These are phyloP conservation scores for Pteromalus puparum DNA, from an alignment of 1,140 invertebrate genomes.

Conservation along the genomic window DNA sequence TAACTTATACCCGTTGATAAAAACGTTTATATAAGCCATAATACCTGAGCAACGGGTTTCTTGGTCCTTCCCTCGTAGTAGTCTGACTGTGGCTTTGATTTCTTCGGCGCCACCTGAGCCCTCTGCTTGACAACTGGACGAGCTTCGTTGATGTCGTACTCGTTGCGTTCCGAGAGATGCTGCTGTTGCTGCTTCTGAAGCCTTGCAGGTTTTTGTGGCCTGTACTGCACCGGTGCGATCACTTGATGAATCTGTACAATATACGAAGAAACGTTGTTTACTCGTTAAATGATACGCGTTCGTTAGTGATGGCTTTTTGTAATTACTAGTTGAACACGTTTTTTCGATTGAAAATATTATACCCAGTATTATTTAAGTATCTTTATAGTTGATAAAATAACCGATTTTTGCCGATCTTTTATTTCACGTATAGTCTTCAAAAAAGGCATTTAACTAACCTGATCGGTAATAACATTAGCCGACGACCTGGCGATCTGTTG, in stretches of 20 bases:
- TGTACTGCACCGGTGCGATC: slow-evolving; percentile 62
- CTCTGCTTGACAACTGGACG: slow-evolving; percentile 54
- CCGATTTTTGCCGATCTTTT: not conserved
- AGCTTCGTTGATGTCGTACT: slow-evolving; percentile 58
- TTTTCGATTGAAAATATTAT: no score
- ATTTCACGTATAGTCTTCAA: not conserved
- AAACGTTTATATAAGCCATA: not conserved
- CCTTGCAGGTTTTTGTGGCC: slow-evolving; percentile 56
- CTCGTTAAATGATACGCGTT: no score
- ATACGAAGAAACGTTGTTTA: not conserved
- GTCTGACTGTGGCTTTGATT: slow-evolving; percentile 54
- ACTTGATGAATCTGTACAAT: slow-evolving; percentile 49
- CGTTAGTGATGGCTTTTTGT: no score
- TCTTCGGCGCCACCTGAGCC: slow-evolving; percentile 55
- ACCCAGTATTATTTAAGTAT: no score
- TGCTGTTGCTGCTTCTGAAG: slow-evolving; percentile 53
- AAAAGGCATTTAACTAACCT: slow-evolving; percentile 44
- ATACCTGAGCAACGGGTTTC: slow-evolving; percentile 84
- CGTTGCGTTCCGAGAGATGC: slow-evolving; percentile 51
- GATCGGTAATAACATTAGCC: not conserved
- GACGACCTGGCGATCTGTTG: slow-evolving; percentile 29
- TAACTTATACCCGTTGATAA: not conserved
- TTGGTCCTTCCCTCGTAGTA: slow-evolving; percentile 68
- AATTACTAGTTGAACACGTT: no score
- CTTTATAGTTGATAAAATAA: no score